Conservation (phyloP, 2,797 vertebrate species). For the Notolabrus celidotus region DNA sequence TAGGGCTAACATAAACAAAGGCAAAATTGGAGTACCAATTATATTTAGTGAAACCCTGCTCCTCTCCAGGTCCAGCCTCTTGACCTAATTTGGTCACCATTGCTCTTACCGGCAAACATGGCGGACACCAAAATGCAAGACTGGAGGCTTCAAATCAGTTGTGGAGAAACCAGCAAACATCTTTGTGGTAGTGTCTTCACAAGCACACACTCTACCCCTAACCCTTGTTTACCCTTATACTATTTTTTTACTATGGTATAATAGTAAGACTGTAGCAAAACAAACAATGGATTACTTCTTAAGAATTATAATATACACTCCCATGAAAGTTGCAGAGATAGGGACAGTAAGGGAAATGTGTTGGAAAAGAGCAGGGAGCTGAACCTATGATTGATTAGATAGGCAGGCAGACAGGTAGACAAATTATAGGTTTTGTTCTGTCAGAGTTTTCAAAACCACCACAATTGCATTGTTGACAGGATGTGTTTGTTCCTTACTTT, state of each 20-base stretch:
- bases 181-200: background rate
- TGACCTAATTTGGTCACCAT: background rate
- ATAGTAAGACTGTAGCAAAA: background rate
- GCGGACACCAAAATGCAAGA: no score
- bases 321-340: slow-evolving; percentile 27
- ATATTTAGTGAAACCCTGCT: no score
- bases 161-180: no score
- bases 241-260: no score
- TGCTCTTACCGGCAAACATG: no score
- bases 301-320: no score
- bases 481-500: background rate
- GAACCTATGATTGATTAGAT: background rate
- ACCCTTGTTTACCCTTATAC: no score
- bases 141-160: no score
- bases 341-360: slow-evolving; percentile 11
- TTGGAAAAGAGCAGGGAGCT: background rate
- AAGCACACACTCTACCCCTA: slow-evolving; percentile 3
- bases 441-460: slow-evolving; percentile 1
- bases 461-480: slow-evolving; percentile 29
- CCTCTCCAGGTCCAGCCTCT: no score
- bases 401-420: slow-evolving; percentile 7
- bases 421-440: slow-evolving; percentile 8
- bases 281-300: slow-evolving; percentile 36
- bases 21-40: no score
- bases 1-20: no score